phyloP scores from a whole-genome alignment of 2,888 invertebrate genomes.

The Syritta pipiens region DNA sequence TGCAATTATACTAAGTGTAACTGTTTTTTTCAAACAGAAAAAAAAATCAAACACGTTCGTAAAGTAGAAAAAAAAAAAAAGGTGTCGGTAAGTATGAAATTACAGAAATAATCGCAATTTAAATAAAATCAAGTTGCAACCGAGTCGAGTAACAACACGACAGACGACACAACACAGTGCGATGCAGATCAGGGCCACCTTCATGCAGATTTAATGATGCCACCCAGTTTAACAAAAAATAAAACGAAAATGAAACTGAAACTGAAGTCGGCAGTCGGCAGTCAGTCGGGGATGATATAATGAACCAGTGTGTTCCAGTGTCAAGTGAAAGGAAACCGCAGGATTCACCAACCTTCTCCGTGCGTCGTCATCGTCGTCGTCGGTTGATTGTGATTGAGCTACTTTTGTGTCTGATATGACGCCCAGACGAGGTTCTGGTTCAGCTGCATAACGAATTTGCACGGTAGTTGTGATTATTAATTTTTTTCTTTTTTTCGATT shows the following conservation, averaged over 20 bases:
- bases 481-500: constrained; percentile 3
- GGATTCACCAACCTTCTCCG: no score
- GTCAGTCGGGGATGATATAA: constrained; percentile 40
- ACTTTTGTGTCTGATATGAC: no score
- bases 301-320: neutral
- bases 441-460: neutral
- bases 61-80: neutral
- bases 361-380: no score
- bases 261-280: no score
- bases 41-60: neutral
- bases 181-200: constrained; percentile 31
- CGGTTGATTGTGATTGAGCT: neutral
- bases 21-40: neutral
- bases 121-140: constrained; percentile 39
- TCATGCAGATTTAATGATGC: constrained; percentile 39
- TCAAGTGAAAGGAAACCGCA: constrained; percentile 38
- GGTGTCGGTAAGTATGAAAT: neutral
- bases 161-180: neutral
- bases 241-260: no score
- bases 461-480: neutral
- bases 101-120: constrained; percentile 27
- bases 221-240: no score
- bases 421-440: no score
- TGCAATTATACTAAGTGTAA: constrained; percentile 31
- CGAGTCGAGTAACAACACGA: neutral